Percentiles rank a stretch among this genome's conserved stretches.
Conservation (phyloP, 2,888 invertebrate species). For the Cordilura impudica region DNA sequence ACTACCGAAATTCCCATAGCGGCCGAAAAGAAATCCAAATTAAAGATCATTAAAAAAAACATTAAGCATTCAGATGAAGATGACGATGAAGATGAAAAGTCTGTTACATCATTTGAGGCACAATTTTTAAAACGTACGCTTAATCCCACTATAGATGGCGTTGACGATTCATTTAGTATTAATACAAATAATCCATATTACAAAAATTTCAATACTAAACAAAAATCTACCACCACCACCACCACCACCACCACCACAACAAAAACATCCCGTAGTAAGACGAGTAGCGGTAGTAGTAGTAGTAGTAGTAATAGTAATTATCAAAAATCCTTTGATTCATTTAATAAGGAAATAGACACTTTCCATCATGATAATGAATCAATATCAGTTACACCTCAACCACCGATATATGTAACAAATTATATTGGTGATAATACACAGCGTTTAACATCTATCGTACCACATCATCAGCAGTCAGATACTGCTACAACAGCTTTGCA, state of each 20-base stretch:
- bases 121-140: constrained; percentile 74
- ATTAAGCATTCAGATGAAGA: not conserved
- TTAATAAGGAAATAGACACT: no score
- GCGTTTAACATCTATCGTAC: constrained; percentile 71
- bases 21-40: constrained; percentile 59
- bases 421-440: constrained; percentile 78
- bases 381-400: constrained; percentile 62
- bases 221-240: not conserved
- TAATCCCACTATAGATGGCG: constrained; percentile 16
- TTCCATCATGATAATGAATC: constrained; percentile 39
- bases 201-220: constrained; percentile 28
- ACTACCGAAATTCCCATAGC: constrained; percentile 64
- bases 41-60: constrained; percentile 37
- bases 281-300: constrained; percentile 60
- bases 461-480: constrained; percentile 45
- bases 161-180: constrained; percentile 8
- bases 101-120: constrained; percentile 66
- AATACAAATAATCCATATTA: constrained; percentile 47
- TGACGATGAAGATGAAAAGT: constrained; percentile 19
- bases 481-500: constrained; percentile 64
- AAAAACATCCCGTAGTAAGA: constrained; percentile 58
- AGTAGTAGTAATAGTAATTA: constrained; percentile 41
- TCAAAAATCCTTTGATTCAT: constrained; percentile 9
- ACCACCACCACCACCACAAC: constrained; percentile 14
- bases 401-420: constrained; percentile 79